Conservation (phyloP, 2,113 vertebrate species). For the Paralichthys olivaceus region DNA sequence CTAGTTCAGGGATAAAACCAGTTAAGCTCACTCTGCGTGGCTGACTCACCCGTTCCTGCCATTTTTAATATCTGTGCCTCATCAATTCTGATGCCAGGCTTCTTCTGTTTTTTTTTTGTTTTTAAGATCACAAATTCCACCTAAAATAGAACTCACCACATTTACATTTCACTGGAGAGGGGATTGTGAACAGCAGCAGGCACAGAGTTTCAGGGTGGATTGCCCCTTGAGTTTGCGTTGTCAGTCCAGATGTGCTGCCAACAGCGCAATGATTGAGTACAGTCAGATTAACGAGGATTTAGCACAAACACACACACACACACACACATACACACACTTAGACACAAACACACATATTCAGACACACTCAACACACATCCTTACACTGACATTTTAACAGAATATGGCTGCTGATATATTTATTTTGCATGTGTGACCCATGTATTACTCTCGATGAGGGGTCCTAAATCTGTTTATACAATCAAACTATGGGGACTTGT, state of each 20-base stretch:
- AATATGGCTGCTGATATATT: too few species aligned
- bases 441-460: not conserved
- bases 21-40: not conserved
- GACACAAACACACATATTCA: not conserved
- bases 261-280: constrained; percentile 27
- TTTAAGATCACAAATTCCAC: not conserved
- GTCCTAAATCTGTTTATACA: not conserved
- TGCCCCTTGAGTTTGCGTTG: constrained; percentile 7
- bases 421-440: not conserved
- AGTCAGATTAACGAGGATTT: constrained; percentile 50
- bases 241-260: constrained; percentile 50
- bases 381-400: not conserved
- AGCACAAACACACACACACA: not conserved
- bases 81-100: not conserved
- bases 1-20: not conserved
- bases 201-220: constrained; percentile 27
- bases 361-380: not conserved
- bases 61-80: constrained; percentile 1
- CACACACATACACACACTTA: not conserved
- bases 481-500: not conserved
- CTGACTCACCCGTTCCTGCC: not conserved
- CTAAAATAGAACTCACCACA: not conserved
- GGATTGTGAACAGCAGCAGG: not conserved
- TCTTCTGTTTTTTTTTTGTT: not conserved
- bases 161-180: not conserved